Evolutionary conservation across 2,888 invertebrate genomes (phyloP), one percentile per base, ranked within the genome.

Genomic region (Meandrusa payeni): DNA sequence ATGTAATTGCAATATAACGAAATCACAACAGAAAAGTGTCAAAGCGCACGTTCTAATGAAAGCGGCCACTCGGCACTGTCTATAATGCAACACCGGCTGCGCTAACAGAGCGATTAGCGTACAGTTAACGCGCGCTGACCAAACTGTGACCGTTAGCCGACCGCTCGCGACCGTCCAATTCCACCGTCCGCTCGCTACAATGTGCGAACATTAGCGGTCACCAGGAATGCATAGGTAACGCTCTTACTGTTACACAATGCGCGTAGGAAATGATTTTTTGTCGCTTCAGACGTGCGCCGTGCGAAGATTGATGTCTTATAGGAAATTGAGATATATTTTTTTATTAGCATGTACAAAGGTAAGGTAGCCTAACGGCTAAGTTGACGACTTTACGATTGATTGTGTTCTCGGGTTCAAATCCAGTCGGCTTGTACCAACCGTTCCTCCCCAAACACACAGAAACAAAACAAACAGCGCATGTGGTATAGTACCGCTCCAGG

Each of bases 121-220:
- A 9, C 19, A 31, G n/a, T 42, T 37, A 42, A 27, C 19, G 15
- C 17, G 17, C 11, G 15, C 22, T 2, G 10, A 15, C 24, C 6
- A 41, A 32, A 26, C 24, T 27, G 33, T 23, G 26, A 37, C 43
- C 36, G 43, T 43, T 37, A 29, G 12, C 20, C 29, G 39, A 13
- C 29, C 39, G 22, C 28, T 22, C 9, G 4, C 26, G 31, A 15
- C 12, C 27, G 17, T 17, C 31, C 12, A 17, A 31, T 10, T 6
- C 4, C 13, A 29, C 29, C 23, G 6, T n/a, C 15, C 23, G 23
- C 13, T 23, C 10, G 13, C 23, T 13, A 39, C 29, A 39, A 17
- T 19, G 40, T 22, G 24, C 34, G 7, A 27, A 22, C 9, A 28
- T 28, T 22, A 13, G 38, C 7, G 29, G 13, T 31, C 15, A 39